These are phyloP conservation scores for Choristoneura fumiferana DNA, from an alignment of 1,140 invertebrate genomes.

Conservation along the genomic window DNA sequence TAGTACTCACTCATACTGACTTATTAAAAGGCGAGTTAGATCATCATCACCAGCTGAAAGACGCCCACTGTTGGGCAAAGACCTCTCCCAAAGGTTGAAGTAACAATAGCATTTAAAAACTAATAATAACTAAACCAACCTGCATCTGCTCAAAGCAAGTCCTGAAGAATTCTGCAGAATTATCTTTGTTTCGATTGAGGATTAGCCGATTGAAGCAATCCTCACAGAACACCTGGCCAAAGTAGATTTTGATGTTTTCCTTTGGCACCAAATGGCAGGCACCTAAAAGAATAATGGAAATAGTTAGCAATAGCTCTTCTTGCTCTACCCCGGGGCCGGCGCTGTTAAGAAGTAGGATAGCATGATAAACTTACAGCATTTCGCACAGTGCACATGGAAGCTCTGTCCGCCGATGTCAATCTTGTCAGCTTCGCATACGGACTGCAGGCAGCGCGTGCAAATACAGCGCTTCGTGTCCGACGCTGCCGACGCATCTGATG, in stretches of 20 bases:
- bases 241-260: conserved; percentile 57
- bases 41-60: too few species aligned
- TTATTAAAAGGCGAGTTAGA: too few species aligned
- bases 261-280: conserved; percentile 50
- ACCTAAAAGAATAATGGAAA: too few species aligned
- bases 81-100: too few species aligned
- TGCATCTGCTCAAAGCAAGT: conserved; percentile 58
- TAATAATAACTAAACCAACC: background rate
- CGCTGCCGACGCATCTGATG: conserved; percentile 28
- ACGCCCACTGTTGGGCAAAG: too few species aligned
- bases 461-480: conserved; percentile 37
- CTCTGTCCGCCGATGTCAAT: conserved; percentile 52
- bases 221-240: conserved; percentile 68
- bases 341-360: too few species aligned
- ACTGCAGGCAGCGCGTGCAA: conserved; percentile 56
- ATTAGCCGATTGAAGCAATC: conserved; percentile 61
- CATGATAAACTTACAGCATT: conserved; percentile 65
- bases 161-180: conserved; percentile 59
- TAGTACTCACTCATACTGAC: too few species aligned
- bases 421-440: conserved; percentile 42
- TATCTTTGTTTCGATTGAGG: conserved; percentile 47
- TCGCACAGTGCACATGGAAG: conserved; percentile 57
- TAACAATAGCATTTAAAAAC: too few species aligned
- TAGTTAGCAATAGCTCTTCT: background rate
- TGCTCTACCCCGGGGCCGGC: too few species aligned